phyloP scores from a whole-genome alignment of 1,140 invertebrate genomes.

The Tetramorium simillimum region DNA sequence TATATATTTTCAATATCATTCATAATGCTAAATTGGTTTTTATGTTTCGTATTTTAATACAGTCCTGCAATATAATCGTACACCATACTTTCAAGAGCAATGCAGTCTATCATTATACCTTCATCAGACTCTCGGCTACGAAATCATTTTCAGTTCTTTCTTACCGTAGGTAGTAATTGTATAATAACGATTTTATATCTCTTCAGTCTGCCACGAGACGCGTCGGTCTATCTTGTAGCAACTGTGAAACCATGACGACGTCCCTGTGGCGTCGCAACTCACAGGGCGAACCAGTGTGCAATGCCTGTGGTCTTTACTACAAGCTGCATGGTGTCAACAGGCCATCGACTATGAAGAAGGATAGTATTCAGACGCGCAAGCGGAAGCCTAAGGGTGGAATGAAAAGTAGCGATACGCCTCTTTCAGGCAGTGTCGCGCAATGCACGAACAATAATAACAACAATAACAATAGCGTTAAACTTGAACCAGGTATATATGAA shows the following conservation, averaged over 20 bases:
- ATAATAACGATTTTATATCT: constrained; percentile 65
- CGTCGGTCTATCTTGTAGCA: constrained; percentile 94
- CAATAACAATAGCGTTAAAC: constrained; percentile 75
- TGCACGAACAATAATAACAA: constrained; percentile 76
- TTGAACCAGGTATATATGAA: constrained; percentile 76
- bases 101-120: neutral
- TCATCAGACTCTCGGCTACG: constrained; percentile 1
- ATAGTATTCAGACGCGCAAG: constrained; percentile 96
- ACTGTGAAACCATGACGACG: constrained; percentile 93
- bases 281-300: constrained; percentile 95
- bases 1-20: neutral
- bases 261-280: constrained; percentile 95
- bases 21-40: neutral
- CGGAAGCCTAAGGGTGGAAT: constrained; percentile 93
- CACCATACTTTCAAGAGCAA: neutral
- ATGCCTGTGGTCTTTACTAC: constrained; percentile 96
- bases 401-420: constrained; percentile 78
- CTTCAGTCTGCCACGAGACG: constrained; percentile 88
- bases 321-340: constrained; percentile 95
- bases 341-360: constrained; percentile 98
- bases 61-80: neutral
- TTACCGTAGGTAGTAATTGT: neutral
- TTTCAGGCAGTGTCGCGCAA: constrained; percentile 45
- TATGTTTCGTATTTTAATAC: neutral
- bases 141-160: constrained; percentile 6